phyloP scores from a whole-genome alignment of 64 coral and sea anemone genomes.

The Hydrozoanthus tunicans region DNA sequence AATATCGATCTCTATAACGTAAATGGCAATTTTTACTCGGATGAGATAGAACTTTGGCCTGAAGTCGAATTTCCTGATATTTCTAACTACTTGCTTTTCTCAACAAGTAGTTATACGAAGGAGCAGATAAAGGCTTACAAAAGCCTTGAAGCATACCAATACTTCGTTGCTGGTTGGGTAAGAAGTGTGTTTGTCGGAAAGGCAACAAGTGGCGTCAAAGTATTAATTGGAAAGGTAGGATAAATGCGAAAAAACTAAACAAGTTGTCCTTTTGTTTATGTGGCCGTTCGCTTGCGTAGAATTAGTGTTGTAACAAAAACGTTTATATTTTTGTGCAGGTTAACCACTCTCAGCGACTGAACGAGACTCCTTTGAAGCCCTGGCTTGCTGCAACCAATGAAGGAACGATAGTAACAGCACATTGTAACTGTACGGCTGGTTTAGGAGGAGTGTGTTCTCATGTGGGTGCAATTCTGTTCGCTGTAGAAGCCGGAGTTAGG shows the following conservation, averaged over 20 bases:
- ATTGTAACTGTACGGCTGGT: background rate
- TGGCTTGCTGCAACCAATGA: background rate
- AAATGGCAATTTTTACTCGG: background rate
- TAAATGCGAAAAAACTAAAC: too few species aligned
- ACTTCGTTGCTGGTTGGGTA: constrained; percentile 6
- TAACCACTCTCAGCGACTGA: constrained; percentile 10
- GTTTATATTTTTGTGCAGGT: background rate
- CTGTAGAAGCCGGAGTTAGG: constrained; percentile 32
- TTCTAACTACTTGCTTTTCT: background rate
- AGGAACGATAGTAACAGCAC: background rate
- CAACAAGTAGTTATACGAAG: background rate
- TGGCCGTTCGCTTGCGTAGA: too few species aligned
- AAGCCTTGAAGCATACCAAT: constrained; percentile 28
- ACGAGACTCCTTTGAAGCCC: background rate
- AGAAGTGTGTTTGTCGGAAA: background rate
- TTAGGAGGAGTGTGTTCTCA: background rate
- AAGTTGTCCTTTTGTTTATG: too few species aligned
- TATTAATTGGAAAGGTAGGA: background rate
- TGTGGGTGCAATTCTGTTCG: background rate
- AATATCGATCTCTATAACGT: constrained; percentile 24
- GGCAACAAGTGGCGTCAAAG: background rate
- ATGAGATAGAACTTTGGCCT: background rate
- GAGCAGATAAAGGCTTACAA: constrained; percentile 44
- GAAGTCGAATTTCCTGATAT: constrained; percentile 35
- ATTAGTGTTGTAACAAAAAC: too few species aligned